Base-by-base conservation (phyloP, 2,888 invertebrate genomes). In the Scaptomyza polygonia region DNA sequence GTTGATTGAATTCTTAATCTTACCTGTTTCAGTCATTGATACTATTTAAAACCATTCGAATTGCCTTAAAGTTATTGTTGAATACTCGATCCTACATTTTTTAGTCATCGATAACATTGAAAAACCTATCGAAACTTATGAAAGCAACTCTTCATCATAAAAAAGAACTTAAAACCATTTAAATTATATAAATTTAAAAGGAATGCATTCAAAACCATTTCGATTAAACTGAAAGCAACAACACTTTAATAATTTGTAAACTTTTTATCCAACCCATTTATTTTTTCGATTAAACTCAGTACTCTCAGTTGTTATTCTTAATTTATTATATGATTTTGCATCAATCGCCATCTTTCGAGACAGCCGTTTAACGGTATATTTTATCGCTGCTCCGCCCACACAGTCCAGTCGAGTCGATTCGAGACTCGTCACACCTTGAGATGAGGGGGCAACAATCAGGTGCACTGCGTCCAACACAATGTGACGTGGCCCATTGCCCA, bases 321-420 rank as follows among this genome's bases (percentile, higher is more conserved):
- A 47, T 32, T 14, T 29, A 40, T 30, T 11, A 45, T 32, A 47
- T 42, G 30, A 30, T 29, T 29, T 18, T 5, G 30, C 21, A 32
- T 32, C 18, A 9, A 18, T 40, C 29, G 42, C 6, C 25, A 9
- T 16, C 8, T 25, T 12, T 5, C 11, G 9, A 7, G 61, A 34
- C 30, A 54, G 48, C 30, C 51, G 40, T 42, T 56, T 64, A 21
- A 32, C 29, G 4, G 18, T 18, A 7, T 5, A 18, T 21, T 29
- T 45, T 45, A 57, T 40, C 57, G 39, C 56, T 34, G 32, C 5
- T 14, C 52, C 51, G n/a, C 36, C n/a, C 36, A 39, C 44, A 27
- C 29, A 11, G 18, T 40, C 40, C 40, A 11, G n/a, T 34, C 34
- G n/a, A 34, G 34, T 34, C n/a, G n/a, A n/a, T n/a, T n/a, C n/a